Base-by-base conservation (phyloP, 2,797 vertebrate species). In the Leptodactylus fallax region DNA sequence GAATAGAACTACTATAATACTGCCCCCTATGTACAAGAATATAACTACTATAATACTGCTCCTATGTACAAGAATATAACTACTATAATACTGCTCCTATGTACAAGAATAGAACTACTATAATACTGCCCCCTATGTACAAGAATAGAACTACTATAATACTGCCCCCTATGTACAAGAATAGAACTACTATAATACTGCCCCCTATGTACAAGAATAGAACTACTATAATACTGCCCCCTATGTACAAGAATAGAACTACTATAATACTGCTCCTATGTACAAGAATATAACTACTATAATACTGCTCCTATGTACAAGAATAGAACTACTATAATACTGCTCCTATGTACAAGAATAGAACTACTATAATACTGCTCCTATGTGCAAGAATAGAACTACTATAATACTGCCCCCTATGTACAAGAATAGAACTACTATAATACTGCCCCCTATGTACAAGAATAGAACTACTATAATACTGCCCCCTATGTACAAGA, bases 171-270 rank as follows among this genome's bases (percentile, higher is more conserved):
- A 69, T 60, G 17, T 60, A 60, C 58, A 60, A 69, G 65, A 27
- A 69, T 69, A 69, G 25, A 69, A 69, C 65, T 69, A 69, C 65
- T 69, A 69, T 69, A 69, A 69, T 69, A 69, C 65, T 69, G 65
- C 65, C 8, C 8, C 65, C 65, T 69, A 69, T 58, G 17, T 60
- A 60, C 58, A 60, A 69, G 65, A 69, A 16, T 69, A 69, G 25
- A 69, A 69, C 65, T 69, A 69, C 65, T 69, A 69, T 69, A 69
- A 69, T 69, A 69, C 65, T 69, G 65, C 65, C 9, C 25, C 65
- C 58, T 60, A 60, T 60, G 17, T 60, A 60, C 58, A 60, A 36
- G 65, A 69, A 36, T 69, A 69, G 25, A 69, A 69, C 65, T 69
- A 69, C 65, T 69, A 69, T 69, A 69, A 69, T 69, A 69, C 65